Conservation (phyloP, 2,888 invertebrate genomes). For the Apoda limacodes region DNA sequence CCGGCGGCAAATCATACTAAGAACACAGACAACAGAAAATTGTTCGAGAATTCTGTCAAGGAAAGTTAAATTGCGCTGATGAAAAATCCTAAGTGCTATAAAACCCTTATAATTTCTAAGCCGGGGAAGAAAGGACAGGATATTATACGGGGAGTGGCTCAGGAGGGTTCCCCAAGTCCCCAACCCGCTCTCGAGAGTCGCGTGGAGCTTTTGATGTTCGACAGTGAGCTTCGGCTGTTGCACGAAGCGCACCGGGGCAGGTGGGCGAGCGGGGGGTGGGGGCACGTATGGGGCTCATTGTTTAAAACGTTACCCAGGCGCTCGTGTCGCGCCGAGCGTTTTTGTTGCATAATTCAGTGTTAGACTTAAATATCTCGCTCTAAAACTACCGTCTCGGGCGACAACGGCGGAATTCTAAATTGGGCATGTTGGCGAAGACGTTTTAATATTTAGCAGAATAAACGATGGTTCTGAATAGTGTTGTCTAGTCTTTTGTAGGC, state of each 20-base stretch:
- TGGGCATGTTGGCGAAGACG: too few species aligned
- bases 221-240: constrained; percentile 24
- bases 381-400: too few species aligned
- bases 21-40: too few species aligned
- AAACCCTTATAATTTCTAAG: constrained; percentile 22
- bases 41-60: too few species aligned
- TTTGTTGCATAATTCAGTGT: constrained; percentile 45
- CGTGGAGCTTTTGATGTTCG: constrained; percentile 31
- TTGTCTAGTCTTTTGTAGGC: too few species aligned
- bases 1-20: constrained; percentile 10
- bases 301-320: constrained; percentile 35
- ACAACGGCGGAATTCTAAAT: too few species aligned
- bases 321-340: constrained; percentile 28
- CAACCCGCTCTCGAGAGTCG: constrained; percentile 1
- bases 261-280: constrained; percentile 4
- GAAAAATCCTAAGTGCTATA: constrained; percentile 19
- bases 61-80: constrained; percentile 19
- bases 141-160: constrained; percentile 17
- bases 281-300: constrained; percentile 23
- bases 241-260: too few species aligned
- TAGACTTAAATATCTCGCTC: too few species aligned
- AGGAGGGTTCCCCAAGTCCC: constrained; percentile 8
- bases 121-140: constrained; percentile 16
- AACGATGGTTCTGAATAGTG: too few species aligned
- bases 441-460: too few species aligned